Percentiles rank a stretch among this genome's conserved stretches.
Conservation (phyloP, 2,113 vertebrate genomes). For the Eptesicus fuscus region DNA sequence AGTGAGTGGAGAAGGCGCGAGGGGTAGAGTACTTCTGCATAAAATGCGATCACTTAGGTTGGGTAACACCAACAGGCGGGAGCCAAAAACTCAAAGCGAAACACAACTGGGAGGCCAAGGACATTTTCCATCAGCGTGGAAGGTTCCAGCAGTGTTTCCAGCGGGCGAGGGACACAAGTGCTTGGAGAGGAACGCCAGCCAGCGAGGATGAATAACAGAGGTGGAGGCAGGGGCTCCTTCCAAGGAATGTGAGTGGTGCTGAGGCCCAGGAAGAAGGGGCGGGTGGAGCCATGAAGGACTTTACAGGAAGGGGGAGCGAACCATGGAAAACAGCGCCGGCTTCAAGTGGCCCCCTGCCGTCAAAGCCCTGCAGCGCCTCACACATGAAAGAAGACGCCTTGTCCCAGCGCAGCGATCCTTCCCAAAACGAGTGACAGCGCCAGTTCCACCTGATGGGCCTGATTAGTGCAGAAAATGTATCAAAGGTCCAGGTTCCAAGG, state of each 20-base stretch:
- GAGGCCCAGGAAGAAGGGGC: background rate
- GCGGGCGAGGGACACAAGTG: too few relatives aligned
- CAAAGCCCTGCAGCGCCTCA: too few relatives aligned
- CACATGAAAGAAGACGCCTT: background rate
- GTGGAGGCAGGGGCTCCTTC: background rate
- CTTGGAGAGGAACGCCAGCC: background rate
- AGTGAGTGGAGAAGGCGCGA: background rate
- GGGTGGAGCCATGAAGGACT: background rate
- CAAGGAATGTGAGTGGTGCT: background rate
- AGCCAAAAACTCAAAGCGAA: background rate
- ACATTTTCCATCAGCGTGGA: background rate
- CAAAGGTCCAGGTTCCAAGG: background rate
- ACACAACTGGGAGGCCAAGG: background rate
- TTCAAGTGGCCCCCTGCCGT: background rate
- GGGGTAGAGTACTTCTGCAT: background rate
- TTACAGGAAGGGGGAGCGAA: too few relatives aligned
- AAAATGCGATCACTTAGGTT: background rate
- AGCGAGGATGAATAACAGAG: background rate
- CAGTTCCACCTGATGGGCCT: accelerated
- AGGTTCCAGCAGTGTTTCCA: background rate
- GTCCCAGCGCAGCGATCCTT: background rate
- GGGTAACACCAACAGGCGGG: background rate
- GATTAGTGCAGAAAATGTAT: background rate
- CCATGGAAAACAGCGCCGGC: accelerated
- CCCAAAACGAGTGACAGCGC: background rate